Evolutionary conservation across 2,888 invertebrate genomes (phyloP), one percentile per base, ranked within the genome.

Genomic region (Entomobrya proxima): DNA sequence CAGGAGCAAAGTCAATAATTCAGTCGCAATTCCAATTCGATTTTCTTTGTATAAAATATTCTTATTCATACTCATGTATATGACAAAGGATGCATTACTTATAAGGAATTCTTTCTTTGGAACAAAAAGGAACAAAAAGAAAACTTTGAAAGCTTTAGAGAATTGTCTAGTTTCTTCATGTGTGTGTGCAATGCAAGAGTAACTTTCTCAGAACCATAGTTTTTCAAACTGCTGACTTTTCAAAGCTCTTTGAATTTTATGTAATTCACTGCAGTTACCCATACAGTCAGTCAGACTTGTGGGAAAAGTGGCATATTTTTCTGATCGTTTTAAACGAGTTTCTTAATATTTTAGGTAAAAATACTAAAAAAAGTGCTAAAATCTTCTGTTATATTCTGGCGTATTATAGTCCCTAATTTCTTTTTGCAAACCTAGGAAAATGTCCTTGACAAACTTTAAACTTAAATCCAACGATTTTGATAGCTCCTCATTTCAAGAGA

Each of bases 11-110:
- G 87, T 88, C 88, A 88, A 88, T 88, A 88, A 86, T 88, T 88
- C 88, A 88, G 86, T 82, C 85, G 82, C 88, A 88, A 88, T 86
- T 88, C 79, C 85, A 81, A 86, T 81, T 86, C 85, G 72, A 82
- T 85, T 85, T 80, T 79, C 79, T 79, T 85, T 85, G 85, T 79
- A 72, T 50, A 40, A 11, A 40, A n/a, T 40, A 61, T 80, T 75
- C 79, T 75, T 37, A 79, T 64, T 75, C 85, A 85, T 75, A 50
- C 75, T n/a, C n/a, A n/a, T n/a, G 75, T 85, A 74, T 76, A 83
- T 67, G 76, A 76, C 76, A 55, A 84, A 69, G 72, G 69, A 58
- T 52, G 77, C 69, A 84, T 84, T 84, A 84, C 83, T 76, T 76
- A 83, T 52, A 67, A 67, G 67, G 52, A 83, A 67, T 55, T 77